These are phyloP conservation scores for Physella acuta DNA, from an alignment of 1,140 invertebrate species.

Conservation along the genomic window DNA sequence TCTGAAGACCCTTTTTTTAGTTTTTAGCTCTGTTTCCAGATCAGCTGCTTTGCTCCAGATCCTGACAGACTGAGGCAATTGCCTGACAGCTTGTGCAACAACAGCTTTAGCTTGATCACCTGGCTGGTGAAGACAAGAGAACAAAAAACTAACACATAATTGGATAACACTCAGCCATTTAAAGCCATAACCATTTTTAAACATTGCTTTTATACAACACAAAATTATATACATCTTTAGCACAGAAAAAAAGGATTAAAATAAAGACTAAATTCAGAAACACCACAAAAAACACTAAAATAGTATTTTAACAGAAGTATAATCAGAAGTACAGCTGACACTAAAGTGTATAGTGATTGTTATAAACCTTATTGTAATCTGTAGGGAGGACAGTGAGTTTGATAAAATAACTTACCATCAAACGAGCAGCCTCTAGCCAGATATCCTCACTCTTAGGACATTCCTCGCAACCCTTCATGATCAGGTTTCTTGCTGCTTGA, in stretches of 20 bases:
- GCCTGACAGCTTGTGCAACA: conserved; percentile 66
- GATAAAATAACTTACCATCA: conserved; percentile 75
- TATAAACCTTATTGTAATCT: too few species aligned
- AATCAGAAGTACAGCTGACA: too few species aligned
- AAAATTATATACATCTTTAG: conserved; percentile 22
- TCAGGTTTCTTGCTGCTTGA: conserved; percentile 90
- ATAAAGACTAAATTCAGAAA: too few species aligned
- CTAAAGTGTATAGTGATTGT: too few species aligned
- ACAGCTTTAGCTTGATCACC: conserved; percentile 92
- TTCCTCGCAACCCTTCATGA: conserved; percentile 89
- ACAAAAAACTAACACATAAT: too few species aligned
- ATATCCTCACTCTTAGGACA: conserved; percentile 97
- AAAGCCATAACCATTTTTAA: too few species aligned
- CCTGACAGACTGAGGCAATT: conserved; percentile 73
- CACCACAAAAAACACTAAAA: too few species aligned
- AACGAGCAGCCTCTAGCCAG: conserved; percentile 93
- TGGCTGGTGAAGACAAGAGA: too few species aligned
- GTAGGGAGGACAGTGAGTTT: too few species aligned
- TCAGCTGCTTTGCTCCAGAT: conserved; percentile 99
- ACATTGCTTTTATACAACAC: background rate
- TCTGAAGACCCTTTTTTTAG: conserved; percentile 89
- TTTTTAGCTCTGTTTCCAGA: conserved; percentile 91
- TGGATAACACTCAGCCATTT: too few species aligned
- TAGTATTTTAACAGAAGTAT: too few species aligned
- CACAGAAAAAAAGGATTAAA: too few species aligned